These are phyloP conservation scores for Eucera pruinosa DNA, from an alignment of 2,888 invertebrate genomes.

Conservation along the genomic window DNA sequence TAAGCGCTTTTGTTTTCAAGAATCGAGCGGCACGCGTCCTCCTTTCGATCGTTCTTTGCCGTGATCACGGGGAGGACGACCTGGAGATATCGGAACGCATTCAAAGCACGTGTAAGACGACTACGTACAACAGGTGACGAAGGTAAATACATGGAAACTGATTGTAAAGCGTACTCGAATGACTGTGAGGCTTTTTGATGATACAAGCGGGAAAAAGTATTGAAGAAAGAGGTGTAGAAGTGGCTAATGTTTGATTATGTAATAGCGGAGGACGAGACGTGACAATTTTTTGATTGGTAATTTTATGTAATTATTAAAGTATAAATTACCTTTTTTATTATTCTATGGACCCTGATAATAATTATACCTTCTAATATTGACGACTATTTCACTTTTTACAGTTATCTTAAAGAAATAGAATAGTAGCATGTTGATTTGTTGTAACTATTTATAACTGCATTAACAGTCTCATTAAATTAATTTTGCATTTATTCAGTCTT, in stretches of 20 bases:
- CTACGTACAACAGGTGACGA: slow-evolving; percentile 57
- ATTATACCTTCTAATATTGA: too few species aligned
- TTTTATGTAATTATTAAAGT: background rate
- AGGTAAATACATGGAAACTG: slow-evolving; percentile 41
- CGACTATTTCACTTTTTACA: too few species aligned
- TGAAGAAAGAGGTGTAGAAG: background rate
- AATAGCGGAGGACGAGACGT: too few species aligned
- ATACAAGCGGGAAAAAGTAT: background rate
- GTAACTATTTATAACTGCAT: too few species aligned
- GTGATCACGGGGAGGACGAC: background rate
- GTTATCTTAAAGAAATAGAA: too few species aligned
- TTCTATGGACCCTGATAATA: too few species aligned
- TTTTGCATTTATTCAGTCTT: background rate
- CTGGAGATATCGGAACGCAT: slow-evolving; percentile 8
- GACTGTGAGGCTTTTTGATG: background rate
- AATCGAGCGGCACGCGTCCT: slow-evolving; percentile 1
- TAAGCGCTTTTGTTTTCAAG: slow-evolving; percentile 8
- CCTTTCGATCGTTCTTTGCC: background rate
- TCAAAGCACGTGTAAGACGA: slow-evolving; percentile 41
- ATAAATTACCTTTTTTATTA: too few species aligned
- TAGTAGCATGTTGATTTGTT: too few species aligned
- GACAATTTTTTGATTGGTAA: background rate
- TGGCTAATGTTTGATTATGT: background rate
- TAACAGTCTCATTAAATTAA: too few species aligned
- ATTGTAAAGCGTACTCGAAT: slow-evolving; percentile 17